Evolutionary conservation across 2,113 vertebrate species (phyloP).

Genomic region (Amphiprion percula): DNA sequence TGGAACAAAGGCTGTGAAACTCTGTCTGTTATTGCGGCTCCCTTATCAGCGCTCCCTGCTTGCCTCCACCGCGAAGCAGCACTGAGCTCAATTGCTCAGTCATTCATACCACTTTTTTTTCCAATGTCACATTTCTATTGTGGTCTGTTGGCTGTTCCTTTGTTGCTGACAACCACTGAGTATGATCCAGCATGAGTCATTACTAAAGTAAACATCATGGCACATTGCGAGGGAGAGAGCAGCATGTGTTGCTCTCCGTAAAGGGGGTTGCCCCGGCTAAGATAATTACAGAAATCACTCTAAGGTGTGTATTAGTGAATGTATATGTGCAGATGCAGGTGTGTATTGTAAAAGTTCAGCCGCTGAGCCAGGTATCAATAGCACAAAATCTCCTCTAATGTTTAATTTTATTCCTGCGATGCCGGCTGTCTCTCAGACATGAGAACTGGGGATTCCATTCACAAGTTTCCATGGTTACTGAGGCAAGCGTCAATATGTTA

Average conservation of each 20-base stretch:
- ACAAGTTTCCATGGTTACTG: constrained; percentile 73
- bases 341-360: not conserved
- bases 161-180: constrained; percentile 63
- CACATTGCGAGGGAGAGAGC: constrained; percentile 54
- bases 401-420: constrained; percentile 17
- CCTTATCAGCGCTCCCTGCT: constrained; percentile 68
- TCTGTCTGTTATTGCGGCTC: constrained; percentile 62
- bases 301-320: not conserved
- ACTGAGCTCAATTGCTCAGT: constrained; percentile 65
- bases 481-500: constrained; percentile 52
- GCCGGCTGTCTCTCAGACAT: constrained; percentile 25
- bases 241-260: constrained; percentile 41
- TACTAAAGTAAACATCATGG: constrained; percentile 66
- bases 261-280: constrained; percentile 52
- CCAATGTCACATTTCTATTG: constrained; percentile 67
- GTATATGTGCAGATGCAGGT: not conserved
- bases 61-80: constrained; percentile 59
- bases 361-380: not conserved
- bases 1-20: constrained; percentile 72
- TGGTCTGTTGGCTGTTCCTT: constrained; percentile 70
- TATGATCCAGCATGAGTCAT: constrained; percentile 72
- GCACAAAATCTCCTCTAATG: not conserved
- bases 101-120: constrained; percentile 59
- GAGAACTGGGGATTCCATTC: constrained; percentile 52
- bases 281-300: constrained; percentile 55